These are phyloP conservation scores for Argyrosomus regius DNA, from an alignment of 2,797 vertebrate species.

Conservation along the genomic window DNA sequence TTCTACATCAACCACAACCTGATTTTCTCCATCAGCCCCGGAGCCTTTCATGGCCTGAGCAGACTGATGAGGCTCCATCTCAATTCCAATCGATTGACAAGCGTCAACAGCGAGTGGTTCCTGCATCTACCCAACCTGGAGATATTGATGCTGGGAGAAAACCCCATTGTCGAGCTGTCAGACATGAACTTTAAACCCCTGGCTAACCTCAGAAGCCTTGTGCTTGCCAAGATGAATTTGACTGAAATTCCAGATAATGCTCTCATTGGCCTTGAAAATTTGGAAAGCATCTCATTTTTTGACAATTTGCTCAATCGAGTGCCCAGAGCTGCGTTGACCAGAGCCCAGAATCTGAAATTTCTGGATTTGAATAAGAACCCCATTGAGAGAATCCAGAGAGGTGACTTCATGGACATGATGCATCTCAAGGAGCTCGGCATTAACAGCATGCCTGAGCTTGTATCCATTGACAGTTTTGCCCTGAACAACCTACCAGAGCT, in stretches of 20 bases:
- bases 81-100: conserved; percentile 92
- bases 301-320: conserved; percentile 89
- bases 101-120: conserved; percentile 92
- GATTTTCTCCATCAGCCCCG: conserved; percentile 88
- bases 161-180: conserved; percentile 89
- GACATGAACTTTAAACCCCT: conserved; percentile 94
- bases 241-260: conserved; percentile 91
- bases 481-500: conserved; percentile 94
- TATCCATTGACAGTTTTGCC: conserved; percentile 93
- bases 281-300: conserved; percentile 97
- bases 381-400: conserved; percentile 91
- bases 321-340: conserved; percentile 85
- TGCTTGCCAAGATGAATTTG: conserved; percentile 93
- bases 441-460: conserved; percentile 95
- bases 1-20: conserved; percentile 96
- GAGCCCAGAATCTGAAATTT: conserved; percentile 92
- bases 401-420: conserved; percentile 94
- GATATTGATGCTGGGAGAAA: conserved; percentile 96
- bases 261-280: conserved; percentile 90
- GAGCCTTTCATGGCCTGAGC: conserved; percentile 89
- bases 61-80: conserved; percentile 94
- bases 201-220: conserved; percentile 91
- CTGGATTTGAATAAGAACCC: conserved; percentile 97
- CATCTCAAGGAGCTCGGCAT: conserved; percentile 95
- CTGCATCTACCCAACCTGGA: conserved; percentile 90